Conservation (phyloP, 2,797 vertebrate species). For the Pseudochaenichthys georgianus region DNA sequence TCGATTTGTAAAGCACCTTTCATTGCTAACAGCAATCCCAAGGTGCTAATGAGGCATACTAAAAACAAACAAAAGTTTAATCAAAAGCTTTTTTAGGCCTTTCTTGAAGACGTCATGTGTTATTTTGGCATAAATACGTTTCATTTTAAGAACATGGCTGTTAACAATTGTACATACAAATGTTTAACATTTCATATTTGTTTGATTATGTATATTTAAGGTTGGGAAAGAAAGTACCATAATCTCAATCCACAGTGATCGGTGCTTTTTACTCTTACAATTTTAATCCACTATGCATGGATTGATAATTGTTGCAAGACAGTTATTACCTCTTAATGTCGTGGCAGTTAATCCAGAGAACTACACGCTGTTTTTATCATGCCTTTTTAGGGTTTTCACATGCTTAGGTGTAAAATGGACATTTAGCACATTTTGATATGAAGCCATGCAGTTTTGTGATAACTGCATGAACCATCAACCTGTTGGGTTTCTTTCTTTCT, state of each 20-base stretch:
- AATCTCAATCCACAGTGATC: neutral
- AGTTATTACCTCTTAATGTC: neutral
- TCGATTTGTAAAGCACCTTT: too few relatives aligned
- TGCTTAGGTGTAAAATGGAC: neutral
- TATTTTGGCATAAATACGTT: neutral
- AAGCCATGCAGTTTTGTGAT: neutral
- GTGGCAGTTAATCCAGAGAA: neutral
- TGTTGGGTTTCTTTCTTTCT: conserved; percentile 43
- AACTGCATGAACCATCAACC: conserved; percentile 2
- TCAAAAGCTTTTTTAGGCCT: too few relatives aligned
- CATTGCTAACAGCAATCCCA: too few relatives aligned
- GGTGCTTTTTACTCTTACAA: neutral
- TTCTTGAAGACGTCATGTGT: neutral
- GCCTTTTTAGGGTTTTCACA: neutral
- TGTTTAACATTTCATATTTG: neutral
- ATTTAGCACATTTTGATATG: neutral
- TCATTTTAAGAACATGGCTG: conserved; percentile 1
- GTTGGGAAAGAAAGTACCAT: neutral
- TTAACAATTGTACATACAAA: neutral
- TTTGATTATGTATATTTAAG: neutral
- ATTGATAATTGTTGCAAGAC: neutral
- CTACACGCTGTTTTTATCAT: neutral
- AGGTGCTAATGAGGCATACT: too few relatives aligned
- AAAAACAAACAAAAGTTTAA: too few relatives aligned
- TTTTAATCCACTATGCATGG: neutral